Evolutionary conservation across 1,140 invertebrate species (phyloP), one percentile per base, ranked within the genome.

Genomic region (Drosophila gunungcola): DNA sequence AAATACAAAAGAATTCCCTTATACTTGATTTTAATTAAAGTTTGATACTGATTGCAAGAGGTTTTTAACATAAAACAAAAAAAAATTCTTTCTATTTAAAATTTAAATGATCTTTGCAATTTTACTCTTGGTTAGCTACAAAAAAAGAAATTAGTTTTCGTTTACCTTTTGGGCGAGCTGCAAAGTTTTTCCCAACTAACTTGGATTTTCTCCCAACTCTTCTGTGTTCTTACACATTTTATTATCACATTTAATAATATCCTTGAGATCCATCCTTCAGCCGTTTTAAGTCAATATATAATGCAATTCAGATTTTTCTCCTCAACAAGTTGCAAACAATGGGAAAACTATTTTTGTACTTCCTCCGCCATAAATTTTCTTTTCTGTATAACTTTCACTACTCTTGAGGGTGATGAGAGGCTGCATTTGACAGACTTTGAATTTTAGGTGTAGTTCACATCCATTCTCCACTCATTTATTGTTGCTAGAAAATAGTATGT

Each of bases 401-500:
- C 32, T 29, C 3, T 6, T 21, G 12, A 4, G 32, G 3, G 10
- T 13, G 12, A n/a, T 10, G 38, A 34, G 25, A 34, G 42, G 52
- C 39, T 73, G 72, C 9, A 45, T 74, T 64, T 75, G 73, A 75
- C 73, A 75, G 69, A 56, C 58, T 75, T 76, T 53, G 41, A 58
- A 65, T 75, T 58, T 67, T 67, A 36, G n/a, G 67, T 9, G 29
- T 16, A 63, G 57, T 49, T 39, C 11, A n/a, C 57, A 10, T 4
- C 4, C 48, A 38, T 32, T 46, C 34, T 39, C 55, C 5, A 13
- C 60, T 42, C 13, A 48, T 55, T 46, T 74, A 56, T 55, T 39
- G 41, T 27, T 36, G 5, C 11, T 16, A 32, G 25, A 48, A 25
- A n/a, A 1, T 11, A 11, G 42, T 7, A 12, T 27, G 55, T 60